Conservation (phyloP, 1,140 invertebrate genomes). For the Drosophila grimshawi region DNA sequence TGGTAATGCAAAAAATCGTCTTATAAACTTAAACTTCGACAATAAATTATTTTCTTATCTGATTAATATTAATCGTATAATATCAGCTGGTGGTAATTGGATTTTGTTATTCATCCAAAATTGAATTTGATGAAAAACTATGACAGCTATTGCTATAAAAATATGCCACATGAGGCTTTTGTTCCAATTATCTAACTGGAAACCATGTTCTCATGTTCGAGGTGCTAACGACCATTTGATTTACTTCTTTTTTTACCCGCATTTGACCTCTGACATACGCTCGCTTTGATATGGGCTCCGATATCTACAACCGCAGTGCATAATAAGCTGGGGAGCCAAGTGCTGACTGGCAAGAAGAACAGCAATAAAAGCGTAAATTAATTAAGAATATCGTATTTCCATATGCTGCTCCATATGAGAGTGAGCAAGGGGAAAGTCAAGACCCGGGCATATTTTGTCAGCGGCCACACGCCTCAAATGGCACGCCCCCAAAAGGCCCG, state of each 20-base stretch:
- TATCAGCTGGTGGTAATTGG: too few species aligned
- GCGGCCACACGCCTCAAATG: conserved; percentile 3
- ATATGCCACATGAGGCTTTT: too few species aligned
- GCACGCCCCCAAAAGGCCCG: conserved; percentile 46
- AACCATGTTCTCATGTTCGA: not conserved
- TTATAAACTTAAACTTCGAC: too few species aligned
- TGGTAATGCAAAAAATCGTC: too few species aligned
- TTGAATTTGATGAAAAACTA: not conserved
- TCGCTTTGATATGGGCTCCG: conserved; percentile 63
- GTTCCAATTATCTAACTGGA: not conserved
- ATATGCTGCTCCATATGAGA: conserved; percentile 31
- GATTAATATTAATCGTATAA: too few species aligned
- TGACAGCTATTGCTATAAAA: not conserved
- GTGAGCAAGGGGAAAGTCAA: conserved; percentile 33
- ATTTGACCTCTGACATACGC: conserved; percentile 56
- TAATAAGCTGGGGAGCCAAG: not conserved
- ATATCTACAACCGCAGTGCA: not conserved
- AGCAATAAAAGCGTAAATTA: conserved; percentile 76
- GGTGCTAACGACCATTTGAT: conserved; percentile 63
- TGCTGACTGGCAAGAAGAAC: conserved; percentile 53
- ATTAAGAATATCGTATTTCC: conserved; percentile 80
- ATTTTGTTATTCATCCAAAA: too few species aligned
- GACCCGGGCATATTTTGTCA: conserved; percentile 13
- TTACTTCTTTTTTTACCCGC: conserved; percentile 43
- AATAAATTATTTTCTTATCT: too few species aligned